These are phyloP conservation scores for Prietella phreatophila DNA, from an alignment of 2,113 vertebrate species.

Conservation along the genomic window DNA sequence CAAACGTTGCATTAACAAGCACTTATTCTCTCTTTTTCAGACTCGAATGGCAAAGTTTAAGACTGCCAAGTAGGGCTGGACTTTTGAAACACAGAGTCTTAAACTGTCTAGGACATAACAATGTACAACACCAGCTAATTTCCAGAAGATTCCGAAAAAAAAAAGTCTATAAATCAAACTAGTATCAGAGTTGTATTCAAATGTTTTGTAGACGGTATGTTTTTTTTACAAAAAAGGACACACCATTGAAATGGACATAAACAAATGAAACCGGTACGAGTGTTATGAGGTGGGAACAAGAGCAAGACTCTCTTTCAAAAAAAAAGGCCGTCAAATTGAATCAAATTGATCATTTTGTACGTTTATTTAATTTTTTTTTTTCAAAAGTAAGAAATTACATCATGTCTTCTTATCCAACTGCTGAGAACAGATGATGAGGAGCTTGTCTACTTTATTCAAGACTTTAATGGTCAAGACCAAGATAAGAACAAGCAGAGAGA, in stretches of 20 bases:
- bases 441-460: neutral
- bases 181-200: neutral
- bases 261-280: too few relatives aligned
- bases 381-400: neutral
- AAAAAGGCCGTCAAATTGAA: neutral
- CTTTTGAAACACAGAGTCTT: conserved; percentile 38
- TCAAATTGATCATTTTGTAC: neutral
- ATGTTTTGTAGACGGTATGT: neutral
- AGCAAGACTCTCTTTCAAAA: neutral
- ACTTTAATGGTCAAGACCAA: neutral
- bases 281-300: too few relatives aligned
- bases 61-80: conserved; percentile 40
- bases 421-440: neutral
- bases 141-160: conserved; percentile 17
- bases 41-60: conserved; percentile 47
- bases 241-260: too few relatives aligned
- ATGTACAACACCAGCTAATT: conserved; percentile 43
- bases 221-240: too few relatives aligned
- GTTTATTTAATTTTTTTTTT: neutral
- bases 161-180: neutral
- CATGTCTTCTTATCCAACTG: neutral
- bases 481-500: neutral
- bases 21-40: conserved; percentile 39
- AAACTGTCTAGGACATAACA: conserved; percentile 50
- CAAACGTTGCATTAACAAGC: conserved; percentile 45